Evolutionary conservation across 1,140 invertebrate species (phyloP).

Genomic region (Megathymus violae): DNA sequence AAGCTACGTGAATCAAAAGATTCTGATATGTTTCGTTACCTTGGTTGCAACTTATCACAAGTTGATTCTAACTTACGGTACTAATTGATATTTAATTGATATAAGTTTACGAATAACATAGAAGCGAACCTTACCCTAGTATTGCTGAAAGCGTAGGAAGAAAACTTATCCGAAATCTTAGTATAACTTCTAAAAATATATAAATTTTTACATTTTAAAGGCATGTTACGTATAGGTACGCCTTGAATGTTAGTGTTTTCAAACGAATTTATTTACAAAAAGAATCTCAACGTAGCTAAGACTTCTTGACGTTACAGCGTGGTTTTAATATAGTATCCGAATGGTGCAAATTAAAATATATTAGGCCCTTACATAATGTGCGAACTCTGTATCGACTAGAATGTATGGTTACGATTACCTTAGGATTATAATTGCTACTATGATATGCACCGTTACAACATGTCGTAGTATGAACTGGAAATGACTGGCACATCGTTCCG

Average conservation of each 20-base stretch:
- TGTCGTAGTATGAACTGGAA: not conserved
- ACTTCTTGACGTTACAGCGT: not conserved
- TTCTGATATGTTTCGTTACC: conserved; percentile 83
- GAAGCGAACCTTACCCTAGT: conserved; percentile 60
- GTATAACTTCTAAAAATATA: conserved; percentile 35
- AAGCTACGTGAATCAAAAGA: conserved; percentile 79
- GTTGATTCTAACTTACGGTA: conserved; percentile 64
- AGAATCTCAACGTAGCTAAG: not conserved
- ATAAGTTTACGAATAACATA: conserved; percentile 55
- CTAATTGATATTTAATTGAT: conserved; percentile 76
- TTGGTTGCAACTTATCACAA: conserved; percentile 84
- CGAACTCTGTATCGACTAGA: conserved; percentile 7
- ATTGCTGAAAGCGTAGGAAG: conserved; percentile 59
- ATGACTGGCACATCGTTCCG: not conserved
- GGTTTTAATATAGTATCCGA: not conserved
- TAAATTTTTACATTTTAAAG: conserved; percentile 1
- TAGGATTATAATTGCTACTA: conserved; percentile 6
- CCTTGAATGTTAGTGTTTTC: no score
- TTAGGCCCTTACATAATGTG: conserved; percentile 21
- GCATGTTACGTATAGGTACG: no score
- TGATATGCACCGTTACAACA: not conserved
- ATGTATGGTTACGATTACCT: no score
- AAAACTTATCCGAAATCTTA: conserved; percentile 24
- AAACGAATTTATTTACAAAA: not conserved
- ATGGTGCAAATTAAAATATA: not conserved